phyloP scores from a whole-genome alignment of 2,797 vertebrate species.

The Clamator glandarius region DNA sequence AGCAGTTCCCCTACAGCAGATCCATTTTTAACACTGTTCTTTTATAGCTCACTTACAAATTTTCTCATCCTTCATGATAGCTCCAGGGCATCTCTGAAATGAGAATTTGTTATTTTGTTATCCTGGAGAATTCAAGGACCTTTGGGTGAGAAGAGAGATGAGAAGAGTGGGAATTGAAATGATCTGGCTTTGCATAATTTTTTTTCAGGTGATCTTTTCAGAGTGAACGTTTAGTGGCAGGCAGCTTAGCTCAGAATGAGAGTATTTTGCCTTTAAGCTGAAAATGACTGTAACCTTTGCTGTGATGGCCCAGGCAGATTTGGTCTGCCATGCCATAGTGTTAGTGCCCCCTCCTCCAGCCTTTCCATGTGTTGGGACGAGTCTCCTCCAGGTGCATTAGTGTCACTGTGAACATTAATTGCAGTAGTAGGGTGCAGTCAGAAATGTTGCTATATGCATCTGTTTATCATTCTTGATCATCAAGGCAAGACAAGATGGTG shows the following conservation, averaged over 20 bases:
- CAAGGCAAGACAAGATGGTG: background rate
- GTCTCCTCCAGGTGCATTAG: background rate
- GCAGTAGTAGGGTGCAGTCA: background rate
- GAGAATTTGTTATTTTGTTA: background rate
- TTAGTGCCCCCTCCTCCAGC: background rate
- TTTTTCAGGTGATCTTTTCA: background rate
- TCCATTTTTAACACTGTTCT: background rate
- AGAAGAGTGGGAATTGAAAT: background rate
- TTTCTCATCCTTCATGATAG: background rate
- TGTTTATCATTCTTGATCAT: constrained; percentile 11
- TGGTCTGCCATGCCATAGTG: background rate
- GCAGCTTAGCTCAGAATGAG: background rate
- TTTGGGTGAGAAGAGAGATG: background rate
- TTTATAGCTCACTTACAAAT: background rate
- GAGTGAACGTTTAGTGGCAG: background rate
- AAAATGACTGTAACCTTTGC: background rate
- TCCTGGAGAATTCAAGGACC: background rate
- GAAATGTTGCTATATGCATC: background rate
- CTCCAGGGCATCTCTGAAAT: background rate
- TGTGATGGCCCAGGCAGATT: background rate
- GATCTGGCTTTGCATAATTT: background rate
- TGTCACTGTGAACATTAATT: constrained; percentile 2
- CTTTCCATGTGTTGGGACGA: background rate
- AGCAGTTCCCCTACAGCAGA: background rate
- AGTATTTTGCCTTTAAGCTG: background rate